phyloP scores from a whole-genome alignment of 2,797 vertebrate genomes.

The Phrynocephalus forsythii region DNA sequence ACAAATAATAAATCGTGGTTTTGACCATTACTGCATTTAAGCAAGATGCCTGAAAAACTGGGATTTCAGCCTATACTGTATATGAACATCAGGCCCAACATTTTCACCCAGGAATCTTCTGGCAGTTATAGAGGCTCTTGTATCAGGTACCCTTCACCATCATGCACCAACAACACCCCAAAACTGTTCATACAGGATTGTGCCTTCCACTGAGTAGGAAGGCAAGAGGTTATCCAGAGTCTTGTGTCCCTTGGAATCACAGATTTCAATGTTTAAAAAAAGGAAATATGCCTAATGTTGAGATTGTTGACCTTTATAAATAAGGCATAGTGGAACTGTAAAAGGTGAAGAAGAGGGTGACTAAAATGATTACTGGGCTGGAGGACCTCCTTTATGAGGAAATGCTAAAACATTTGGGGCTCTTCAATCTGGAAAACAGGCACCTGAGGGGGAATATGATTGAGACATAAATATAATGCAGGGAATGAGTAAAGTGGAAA shows the following conservation, averaged over 20 bases:
- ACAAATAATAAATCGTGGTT: not conserved
- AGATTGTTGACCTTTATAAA: not conserved
- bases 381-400: too few species aligned
- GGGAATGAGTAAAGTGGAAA: too few species aligned
- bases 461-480: too few species aligned
- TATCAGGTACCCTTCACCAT: not conserved
- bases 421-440: too few species aligned
- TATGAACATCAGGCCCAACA: not conserved
- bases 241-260: not conserved
- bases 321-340: not conserved
- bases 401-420: too few species aligned
- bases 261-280: not conserved
- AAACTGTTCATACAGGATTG: not conserved
- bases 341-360: too few species aligned
- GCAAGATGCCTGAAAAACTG: not conserved
- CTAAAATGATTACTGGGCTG: too few species aligned
- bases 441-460: too few species aligned
- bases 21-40: not conserved
- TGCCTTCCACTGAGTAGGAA: not conserved
- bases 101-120: not conserved
- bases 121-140: not conserved
- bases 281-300: not conserved
- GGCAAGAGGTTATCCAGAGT: not conserved
- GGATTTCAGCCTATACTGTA: not conserved
- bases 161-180: too few species aligned